Evolutionary conservation across 2,888 invertebrate species (phyloP).

Genomic region (Tribolium freemani): DNA sequence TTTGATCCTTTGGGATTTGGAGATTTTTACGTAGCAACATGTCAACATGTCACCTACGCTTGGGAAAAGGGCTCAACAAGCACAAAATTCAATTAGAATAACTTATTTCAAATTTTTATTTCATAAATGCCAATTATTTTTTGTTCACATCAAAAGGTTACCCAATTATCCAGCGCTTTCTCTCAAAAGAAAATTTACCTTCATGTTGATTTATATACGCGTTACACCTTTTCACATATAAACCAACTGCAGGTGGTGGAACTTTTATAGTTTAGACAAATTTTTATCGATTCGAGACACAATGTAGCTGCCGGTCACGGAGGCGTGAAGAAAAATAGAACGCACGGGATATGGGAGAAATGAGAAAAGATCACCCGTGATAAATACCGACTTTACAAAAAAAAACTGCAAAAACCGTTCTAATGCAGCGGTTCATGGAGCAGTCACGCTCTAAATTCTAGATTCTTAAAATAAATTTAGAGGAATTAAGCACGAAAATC

Average conservation of each 20-base stretch:
- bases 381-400: background rate
- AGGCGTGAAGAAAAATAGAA: background rate
- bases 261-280: background rate
- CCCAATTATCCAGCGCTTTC: background rate
- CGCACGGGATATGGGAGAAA: background rate
- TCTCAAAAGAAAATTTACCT: background rate
- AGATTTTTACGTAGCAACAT: background rate
- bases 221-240: background rate
- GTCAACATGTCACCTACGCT: slow-evolving; percentile 13
- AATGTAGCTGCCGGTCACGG: background rate
- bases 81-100: slow-evolving; percentile 4
- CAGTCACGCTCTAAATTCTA: too few relatives aligned
- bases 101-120: background rate
- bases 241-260: background rate
- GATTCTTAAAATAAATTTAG: too few relatives aligned
- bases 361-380: background rate
- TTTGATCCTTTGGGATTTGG: background rate
- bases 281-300: background rate
- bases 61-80: background rate
- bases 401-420: too few relatives aligned
- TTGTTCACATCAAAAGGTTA: background rate
- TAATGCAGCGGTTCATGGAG: too few relatives aligned
- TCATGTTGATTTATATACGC: background rate
- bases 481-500: too few relatives aligned
- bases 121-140: background rate